Conservation (phyloP, 2,113 vertebrate species). For the Cyanoderma ruficeps region DNA sequence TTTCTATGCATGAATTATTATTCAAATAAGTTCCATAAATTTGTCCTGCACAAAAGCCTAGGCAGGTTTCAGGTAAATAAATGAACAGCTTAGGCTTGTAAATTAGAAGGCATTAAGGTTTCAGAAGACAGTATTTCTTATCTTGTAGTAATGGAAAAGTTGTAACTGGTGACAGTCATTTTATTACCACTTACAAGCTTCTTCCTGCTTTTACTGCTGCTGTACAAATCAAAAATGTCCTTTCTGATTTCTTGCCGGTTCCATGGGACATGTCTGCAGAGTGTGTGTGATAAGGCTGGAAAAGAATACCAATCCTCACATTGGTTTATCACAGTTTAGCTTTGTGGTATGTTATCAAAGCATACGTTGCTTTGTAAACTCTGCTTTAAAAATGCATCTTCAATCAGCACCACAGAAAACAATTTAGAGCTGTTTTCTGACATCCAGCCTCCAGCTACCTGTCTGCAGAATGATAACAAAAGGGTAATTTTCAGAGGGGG, state of each 20-base stretch:
- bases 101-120: neutral
- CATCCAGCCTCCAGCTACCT: neutral
- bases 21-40: neutral
- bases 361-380: neutral
- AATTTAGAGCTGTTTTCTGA: neutral
- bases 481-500: neutral
- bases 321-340: neutral
- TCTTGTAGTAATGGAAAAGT: neutral
- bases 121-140: neutral
- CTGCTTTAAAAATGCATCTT: neutral
- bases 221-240: neutral
- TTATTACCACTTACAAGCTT: neutral
- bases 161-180: neutral
- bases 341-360: neutral
- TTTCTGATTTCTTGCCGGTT: neutral
- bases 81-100: neutral
- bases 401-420: neutral
- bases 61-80: neutral
- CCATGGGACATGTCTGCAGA: neutral
- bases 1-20: neutral
- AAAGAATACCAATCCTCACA: neutral
- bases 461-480: neutral
- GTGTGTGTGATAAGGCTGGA: neutral
- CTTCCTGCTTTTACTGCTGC: neutral
- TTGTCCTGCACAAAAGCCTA: neutral